Evolutionary conservation across 2,113 vertebrate genomes (phyloP).

Genomic region (Eulemur rufifrons): DNA sequence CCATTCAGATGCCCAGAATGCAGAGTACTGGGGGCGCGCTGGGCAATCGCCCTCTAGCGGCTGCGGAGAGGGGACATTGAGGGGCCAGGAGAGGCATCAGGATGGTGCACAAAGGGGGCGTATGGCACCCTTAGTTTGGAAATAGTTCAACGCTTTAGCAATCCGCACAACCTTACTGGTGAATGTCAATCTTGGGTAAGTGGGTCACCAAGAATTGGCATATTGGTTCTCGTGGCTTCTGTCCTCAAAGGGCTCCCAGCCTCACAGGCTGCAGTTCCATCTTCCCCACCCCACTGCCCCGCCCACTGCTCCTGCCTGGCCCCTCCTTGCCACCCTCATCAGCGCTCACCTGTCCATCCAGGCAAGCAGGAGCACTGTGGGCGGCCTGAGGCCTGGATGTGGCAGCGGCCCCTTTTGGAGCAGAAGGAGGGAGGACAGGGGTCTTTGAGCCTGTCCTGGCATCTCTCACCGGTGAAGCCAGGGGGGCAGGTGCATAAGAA

Average conservation of each 20-base stretch:
- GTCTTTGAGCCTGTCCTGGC: conserved; percentile 57
- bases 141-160: background rate
- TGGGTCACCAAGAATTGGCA: background rate
- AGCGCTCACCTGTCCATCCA: conserved; percentile 80
- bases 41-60: background rate
- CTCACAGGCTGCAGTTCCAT: no score
- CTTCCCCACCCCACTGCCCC: background rate
- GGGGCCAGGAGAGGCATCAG: background rate
- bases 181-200: background rate
- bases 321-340: background rate
- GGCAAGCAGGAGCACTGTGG: conserved; percentile 75
- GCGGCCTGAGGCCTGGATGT: conserved; percentile 50
- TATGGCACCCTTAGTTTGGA: background rate
- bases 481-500: conserved; percentile 71
- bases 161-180: background rate
- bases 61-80: background rate
- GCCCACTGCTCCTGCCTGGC: background rate
- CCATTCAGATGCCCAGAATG: background rate
- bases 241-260: background rate
- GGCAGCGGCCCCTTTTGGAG: conserved; percentile 72
- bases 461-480: conserved; percentile 71
- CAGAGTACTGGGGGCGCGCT: background rate
- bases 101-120: background rate
- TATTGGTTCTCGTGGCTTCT: background rate
- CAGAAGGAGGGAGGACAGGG: conserved; percentile 74